Percentiles rank a stretch among this genome's conserved stretches.
Conservation (phyloP, 92 coral and sea anemone species). For the Epizoanthus illoricatus region DNA sequence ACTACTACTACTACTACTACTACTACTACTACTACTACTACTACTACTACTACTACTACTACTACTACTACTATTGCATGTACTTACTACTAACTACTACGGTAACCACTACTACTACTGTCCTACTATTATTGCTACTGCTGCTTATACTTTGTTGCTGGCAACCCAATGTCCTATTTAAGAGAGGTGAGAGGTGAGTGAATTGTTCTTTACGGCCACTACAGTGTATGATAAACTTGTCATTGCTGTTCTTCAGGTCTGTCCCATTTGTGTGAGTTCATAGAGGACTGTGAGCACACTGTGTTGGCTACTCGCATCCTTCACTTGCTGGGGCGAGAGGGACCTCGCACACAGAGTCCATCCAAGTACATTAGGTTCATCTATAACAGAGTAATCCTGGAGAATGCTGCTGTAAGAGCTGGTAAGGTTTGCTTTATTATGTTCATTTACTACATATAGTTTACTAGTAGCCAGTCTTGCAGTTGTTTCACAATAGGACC, state of each 20-base stretch:
- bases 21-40: too few species aligned
- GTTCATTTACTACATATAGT: neutral
- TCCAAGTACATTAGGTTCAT: constrained; percentile 93
- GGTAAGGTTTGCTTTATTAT: constrained; percentile 48
- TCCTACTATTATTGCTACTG: too few species aligned
- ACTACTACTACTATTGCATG: too few species aligned
- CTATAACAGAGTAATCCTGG: constrained; percentile 96
- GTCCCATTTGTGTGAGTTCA: constrained; percentile 98
- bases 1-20: too few species aligned
- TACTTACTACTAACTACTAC: too few species aligned
- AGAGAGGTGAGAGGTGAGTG: too few species aligned
- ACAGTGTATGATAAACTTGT: neutral
- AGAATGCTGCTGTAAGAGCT: constrained; percentile 98
- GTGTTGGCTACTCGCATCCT: constrained; percentile 96
- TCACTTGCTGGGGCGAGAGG: constrained; percentile 96
- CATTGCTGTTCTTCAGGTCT: constrained; percentile 60
- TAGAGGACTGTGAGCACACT: constrained; percentile 99
- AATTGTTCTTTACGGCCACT: too few species aligned
- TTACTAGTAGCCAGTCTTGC: neutral
- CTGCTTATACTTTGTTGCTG: too few species aligned
- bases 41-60: too few species aligned
- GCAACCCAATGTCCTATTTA: too few species aligned
- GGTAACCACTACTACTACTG: too few species aligned
- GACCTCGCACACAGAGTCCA: constrained; percentile 94
- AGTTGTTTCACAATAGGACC: too few species aligned